Base-by-base conservation (phyloP, 30 jellyfish, hydroid and myxozoan species). In the Chironex yamaguchii region DNA sequence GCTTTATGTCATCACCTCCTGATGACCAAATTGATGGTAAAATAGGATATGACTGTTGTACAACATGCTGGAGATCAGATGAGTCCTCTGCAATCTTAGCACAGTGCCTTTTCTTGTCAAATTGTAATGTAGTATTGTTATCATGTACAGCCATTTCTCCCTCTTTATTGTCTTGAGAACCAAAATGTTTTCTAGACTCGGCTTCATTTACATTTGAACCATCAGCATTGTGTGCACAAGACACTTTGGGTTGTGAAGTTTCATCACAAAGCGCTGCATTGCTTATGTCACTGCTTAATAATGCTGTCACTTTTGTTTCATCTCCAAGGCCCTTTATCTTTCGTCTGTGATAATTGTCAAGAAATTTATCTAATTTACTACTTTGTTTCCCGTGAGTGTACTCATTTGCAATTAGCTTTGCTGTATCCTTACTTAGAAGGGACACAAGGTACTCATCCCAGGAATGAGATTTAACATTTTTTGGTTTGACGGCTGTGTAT, bases 381-480 rank as follows among this genome's bases (percentile, higher is more conserved):
- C 64, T 92, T 49, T 81, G 95, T 20, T 28, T 54, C 12, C 91
- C 92, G 14, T 87, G 48, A 0, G 96, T 86, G 71, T 67, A 36
- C 27, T 92, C 95, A 22, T 80, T 85, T 14, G 87, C 50, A n/a
- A 92, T 81, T 81, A 79, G 1, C 23, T 87, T 92, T 22, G 98
- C 97, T 49, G 97, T 92, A 49, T 89, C 96, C 74, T 81, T 81
- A 62, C 96, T 92, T 21, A 92, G 83, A 29, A 62, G 81, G 25
- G 89, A 33, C 70, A 92, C 58, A 4, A 92, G 51, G 52, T 81
- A 70, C 51, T 92, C 98, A 36, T 92, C 98, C 98, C 98, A 92
- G 4, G 80, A 27, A 52, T 70, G 84, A 2, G 81, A 0, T 20
- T 25, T 36, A 6, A 13, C 34, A 1, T 29, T 34, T 0, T 21